phyloP scores from a whole-genome alignment of 2,113 vertebrate species.

The Shinisaurus crocodilurus region DNA sequence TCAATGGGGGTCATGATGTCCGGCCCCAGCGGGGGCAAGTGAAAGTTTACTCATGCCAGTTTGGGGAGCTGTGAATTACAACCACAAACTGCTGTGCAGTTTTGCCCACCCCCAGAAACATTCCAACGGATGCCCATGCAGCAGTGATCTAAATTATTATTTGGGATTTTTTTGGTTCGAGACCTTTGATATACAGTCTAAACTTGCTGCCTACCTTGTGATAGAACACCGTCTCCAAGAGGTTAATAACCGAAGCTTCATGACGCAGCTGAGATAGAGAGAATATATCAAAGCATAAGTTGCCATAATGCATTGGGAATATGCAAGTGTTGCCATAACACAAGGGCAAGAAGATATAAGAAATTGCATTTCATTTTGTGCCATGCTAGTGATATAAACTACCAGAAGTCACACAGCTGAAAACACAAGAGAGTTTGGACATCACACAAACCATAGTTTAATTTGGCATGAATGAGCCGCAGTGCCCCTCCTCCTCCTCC shows the following conservation, averaged over 20 bases:
- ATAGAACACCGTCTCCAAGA: slow-evolving; percentile 93
- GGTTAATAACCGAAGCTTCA: slow-evolving; percentile 93
- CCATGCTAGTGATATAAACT: neutral
- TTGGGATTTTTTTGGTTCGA: neutral
- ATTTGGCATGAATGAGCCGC: neutral
- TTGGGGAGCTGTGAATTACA: neutral
- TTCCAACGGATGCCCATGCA: too few species aligned
- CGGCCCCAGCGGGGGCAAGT: neutral
- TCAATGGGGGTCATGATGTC: neutral
- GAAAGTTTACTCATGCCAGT: neutral
- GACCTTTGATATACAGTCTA: neutral
- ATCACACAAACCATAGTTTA: neutral
- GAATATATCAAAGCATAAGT: slow-evolving; percentile 18
- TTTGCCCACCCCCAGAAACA: too few species aligned
- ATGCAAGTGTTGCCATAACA: neutral
- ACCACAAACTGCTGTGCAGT: too few species aligned
- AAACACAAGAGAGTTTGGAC: neutral
- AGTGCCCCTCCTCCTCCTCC: too few species aligned
- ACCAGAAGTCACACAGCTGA: neutral
- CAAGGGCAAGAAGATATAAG: neutral
- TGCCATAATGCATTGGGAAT: neutral
- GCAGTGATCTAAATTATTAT: neutral
- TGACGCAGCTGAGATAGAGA: slow-evolving; percentile 84
- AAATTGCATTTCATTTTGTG: neutral
- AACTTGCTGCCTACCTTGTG: slow-evolving; percentile 83